phyloP scores from a whole-genome alignment of 2,113 vertebrate species.

The Xenus cinereus region DNA sequence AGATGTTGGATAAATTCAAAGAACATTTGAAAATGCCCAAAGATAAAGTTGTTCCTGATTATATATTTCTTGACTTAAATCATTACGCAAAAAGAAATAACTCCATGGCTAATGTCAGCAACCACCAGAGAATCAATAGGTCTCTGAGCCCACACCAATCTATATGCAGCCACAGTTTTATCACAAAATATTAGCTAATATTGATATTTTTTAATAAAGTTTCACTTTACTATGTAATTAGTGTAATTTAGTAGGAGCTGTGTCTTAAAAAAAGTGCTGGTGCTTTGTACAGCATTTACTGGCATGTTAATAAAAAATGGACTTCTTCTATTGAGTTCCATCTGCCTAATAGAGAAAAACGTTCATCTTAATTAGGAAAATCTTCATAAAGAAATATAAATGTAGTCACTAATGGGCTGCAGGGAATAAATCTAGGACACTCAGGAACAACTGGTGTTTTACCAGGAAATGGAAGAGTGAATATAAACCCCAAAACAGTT shows the following conservation, averaged over 20 bases:
- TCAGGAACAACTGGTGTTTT: constrained; percentile 23
- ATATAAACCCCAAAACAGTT: constrained; percentile 45
- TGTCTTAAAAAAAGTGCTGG: constrained; percentile 14
- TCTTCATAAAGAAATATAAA: constrained; percentile 66
- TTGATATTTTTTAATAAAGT: constrained; percentile 61
- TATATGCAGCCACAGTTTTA: constrained; percentile 31
- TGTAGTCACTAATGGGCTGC: constrained; percentile 21
- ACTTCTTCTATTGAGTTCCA: constrained; percentile 61
- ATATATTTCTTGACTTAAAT: constrained; percentile 7
- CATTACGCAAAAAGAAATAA: constrained; percentile 24
- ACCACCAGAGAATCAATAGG: constrained; percentile 32
- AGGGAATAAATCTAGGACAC: constrained; percentile 39
- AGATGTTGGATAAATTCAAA: background rate
- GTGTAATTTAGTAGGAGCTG: constrained; percentile 9
- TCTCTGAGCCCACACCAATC: constrained; percentile 5
- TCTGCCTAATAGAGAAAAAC: constrained; percentile 70
- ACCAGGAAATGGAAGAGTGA: constrained; percentile 31
- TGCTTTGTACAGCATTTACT: constrained; percentile 49
- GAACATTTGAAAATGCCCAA: background rate
- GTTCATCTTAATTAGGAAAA: constrained; percentile 74
- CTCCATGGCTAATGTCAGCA: constrained; percentile 18
- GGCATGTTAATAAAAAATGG: constrained; percentile 54
- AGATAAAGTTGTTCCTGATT: background rate
- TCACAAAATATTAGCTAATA: constrained; percentile 61
- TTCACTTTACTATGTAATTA: constrained; percentile 44